Percentiles rank a stretch among this genome's conserved stretches.
Evolutionary conservation across 2,888 invertebrate species (phyloP).

Genomic region (Xiphydria camelus): DNA sequence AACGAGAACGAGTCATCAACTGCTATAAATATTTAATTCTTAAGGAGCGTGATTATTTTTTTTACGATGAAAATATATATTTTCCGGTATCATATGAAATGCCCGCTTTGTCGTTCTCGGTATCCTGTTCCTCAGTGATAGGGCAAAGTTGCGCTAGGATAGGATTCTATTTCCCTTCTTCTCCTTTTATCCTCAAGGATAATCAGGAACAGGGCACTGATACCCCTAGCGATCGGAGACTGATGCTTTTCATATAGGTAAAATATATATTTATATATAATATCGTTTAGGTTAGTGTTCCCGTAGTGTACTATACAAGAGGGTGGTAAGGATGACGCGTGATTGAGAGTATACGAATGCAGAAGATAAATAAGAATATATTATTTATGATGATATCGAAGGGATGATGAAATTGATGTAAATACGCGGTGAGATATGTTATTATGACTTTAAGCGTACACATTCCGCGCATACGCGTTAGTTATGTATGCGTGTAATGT

Average conservation of each 20-base stretch:
- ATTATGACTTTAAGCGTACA: slow-evolving; percentile 11
- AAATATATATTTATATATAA: slow-evolving; percentile 56
- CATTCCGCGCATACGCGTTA: too few relatives aligned
- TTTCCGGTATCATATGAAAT: slow-evolving; percentile 57
- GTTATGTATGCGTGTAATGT: slow-evolving; percentile 11
- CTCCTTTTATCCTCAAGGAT: too few relatives aligned
- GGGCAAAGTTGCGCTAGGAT: neutral
- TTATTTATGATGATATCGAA: slow-evolving; percentile 35
- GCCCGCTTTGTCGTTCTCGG: slow-evolving; percentile 47
- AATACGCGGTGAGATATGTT: slow-evolving; percentile 9
- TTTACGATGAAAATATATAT: slow-evolving; percentile 56
- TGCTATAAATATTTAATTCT: slow-evolving; percentile 55
- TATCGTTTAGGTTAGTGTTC: slow-evolving; percentile 18
- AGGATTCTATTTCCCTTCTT: too few relatives aligned
- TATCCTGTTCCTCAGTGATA: slow-evolving; percentile 25
- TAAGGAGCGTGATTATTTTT: slow-evolving; percentile 57
- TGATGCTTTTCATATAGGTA: slow-evolving; percentile 58
- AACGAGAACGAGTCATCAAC: slow-evolving; percentile 47
- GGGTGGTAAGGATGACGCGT: slow-evolving; percentile 29
- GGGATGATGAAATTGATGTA: slow-evolving; percentile 24
- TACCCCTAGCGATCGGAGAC: slow-evolving; percentile 50
- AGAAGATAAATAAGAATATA: slow-evolving; percentile 24
- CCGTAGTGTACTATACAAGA: slow-evolving; percentile 39
- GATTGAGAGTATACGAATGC: slow-evolving; percentile 10
- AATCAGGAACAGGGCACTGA: slow-evolving; percentile 27